Evolutionary conservation across 2,888 invertebrate genomes (phyloP), one percentile per base, ranked within the genome.

Genomic region (Neoaliturus tenellus): DNA sequence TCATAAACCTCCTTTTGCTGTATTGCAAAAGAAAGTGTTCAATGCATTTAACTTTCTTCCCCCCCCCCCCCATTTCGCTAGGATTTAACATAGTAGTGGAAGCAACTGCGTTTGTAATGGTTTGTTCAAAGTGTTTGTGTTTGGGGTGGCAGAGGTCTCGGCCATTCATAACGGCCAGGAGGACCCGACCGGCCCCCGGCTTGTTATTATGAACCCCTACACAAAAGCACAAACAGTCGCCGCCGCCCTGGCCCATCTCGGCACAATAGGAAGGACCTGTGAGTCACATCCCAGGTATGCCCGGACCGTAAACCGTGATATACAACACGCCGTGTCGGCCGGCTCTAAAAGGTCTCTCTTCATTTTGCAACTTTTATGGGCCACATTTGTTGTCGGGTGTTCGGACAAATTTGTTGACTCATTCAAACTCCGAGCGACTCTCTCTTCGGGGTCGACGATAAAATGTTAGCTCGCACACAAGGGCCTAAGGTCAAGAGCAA

Each of bases 331-430:
- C 62, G 62, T 28, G 6, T 62, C 62, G 28, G 31, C 31, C 62
- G 62, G 62, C 14, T 62, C 62, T 62, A 62, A 62, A 62, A 62
- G 62, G 62, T 28, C 62, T 62, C 62, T 62, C 62, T 62, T 62
- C 62, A 62, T 62, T 62, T 62, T 31, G 62, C 62, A 28, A 62
- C 62, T 28, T 62, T 62, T 62, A 62, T 62, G 62, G 17, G 31
- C 62, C 62, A 62, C 31, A 62, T 62, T 62, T 62, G 62, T 62
- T 62, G 62, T 62, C 62, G 28, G 62, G 62, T 31, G 62, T 28
- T 23, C 28, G 8, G 62, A 62, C 62, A 62, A 62, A 62, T 62
- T 62, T 62, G 62, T 62, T 62, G 62, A 62, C 62, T 62, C 62
- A 62, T 62, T 62, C 62, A 62, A 28, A 12, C 28, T 23, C 10